Evolutionary conservation across 1,140 invertebrate species (phyloP).

Genomic region (Phthorimaea operculella): DNA sequence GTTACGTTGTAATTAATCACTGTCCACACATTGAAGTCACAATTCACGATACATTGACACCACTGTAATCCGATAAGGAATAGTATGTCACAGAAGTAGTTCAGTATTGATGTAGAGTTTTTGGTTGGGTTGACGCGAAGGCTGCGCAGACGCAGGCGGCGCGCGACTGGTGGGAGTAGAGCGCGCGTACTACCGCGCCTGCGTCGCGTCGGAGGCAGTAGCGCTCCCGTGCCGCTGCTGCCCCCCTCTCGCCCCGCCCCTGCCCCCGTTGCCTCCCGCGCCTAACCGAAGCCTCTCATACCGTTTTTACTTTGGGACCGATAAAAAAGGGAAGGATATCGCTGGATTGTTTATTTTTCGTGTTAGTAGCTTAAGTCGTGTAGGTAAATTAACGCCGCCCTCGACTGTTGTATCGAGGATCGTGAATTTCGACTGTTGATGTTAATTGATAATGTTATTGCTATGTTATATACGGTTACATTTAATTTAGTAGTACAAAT

Average conservation of each 20-base stretch:
- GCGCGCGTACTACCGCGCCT: conserved; percentile 57
- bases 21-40: conserved; percentile 9
- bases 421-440: conserved; percentile 33
- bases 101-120: neutral
- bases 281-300: conserved; percentile 42
- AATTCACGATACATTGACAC: conserved; percentile 21
- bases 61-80: conserved; percentile 51
- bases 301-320: conserved; percentile 56
- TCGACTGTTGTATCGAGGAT: conserved; percentile 22
- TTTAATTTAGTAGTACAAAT: no score
- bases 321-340: conserved; percentile 63
- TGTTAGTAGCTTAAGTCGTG: conserved; percentile 63
- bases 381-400: conserved; percentile 50
- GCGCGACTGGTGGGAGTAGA: conserved; percentile 50
- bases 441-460: conserved; percentile 40
- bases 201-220: conserved; percentile 54
- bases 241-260: conserved; percentile 20
- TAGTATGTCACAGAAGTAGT: conserved; percentile 18
- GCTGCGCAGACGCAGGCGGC: conserved; percentile 48
- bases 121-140: conserved; percentile 16
- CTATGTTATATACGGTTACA: neutral
- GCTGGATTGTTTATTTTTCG: conserved; percentile 61
- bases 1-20: conserved; percentile 23
- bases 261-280: conserved; percentile 19
- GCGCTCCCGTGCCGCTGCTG: conserved; percentile 46